Evolutionary conservation across 2,797 vertebrate genomes (phyloP), one percentile per base, ranked within the genome.

Genomic region (Zenarchopterus dispar): DNA sequence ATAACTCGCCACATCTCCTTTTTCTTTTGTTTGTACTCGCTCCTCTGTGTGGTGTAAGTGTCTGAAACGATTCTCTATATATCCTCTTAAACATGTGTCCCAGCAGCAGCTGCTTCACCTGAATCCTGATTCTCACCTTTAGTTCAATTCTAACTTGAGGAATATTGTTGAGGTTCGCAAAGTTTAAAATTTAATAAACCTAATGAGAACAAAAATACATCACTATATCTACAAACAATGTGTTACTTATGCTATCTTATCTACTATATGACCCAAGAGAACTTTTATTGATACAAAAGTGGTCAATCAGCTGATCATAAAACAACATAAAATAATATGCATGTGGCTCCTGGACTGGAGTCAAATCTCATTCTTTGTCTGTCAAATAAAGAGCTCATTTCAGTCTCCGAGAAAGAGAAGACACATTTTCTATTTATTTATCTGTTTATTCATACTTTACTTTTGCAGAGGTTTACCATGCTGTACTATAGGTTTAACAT

Each of bases 371-470:
- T 23, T 22, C 17, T 43, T 41, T 5, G 16, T 13, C 22, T 50
- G 28, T 65, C 54, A 49, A 48, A n/a, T n/a, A n/a, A 13, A 28
- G 5, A 1, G 62, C 71, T 51, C 8, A 4, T 22, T 48, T 36
- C 60, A 55, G 50, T 57, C 49, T 62, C 16, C 44, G 52, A 54
- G 56, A 43, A 52, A 77, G 49, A 73, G 36, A 51, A 52, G 77
- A 69, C 60, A 67, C 60, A 36, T 75, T 81, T 82, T 82, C 56
- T 65, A 75, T 78, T 84, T 68, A 78, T 78, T 78, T 76, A 65
- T 64, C 67, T 69, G 62, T 75, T 83, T 70, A 73, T 71, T 70
- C 53, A 0, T 19, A 24, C 61, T 58, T 33, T 11, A 56, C 76
- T 74, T 74, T 15, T 15, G 16, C 52, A 8, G 36, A 39, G 56